phyloP scores from a whole-genome alignment of 2,797 vertebrate species.

The Micrastur ruficollis region DNA sequence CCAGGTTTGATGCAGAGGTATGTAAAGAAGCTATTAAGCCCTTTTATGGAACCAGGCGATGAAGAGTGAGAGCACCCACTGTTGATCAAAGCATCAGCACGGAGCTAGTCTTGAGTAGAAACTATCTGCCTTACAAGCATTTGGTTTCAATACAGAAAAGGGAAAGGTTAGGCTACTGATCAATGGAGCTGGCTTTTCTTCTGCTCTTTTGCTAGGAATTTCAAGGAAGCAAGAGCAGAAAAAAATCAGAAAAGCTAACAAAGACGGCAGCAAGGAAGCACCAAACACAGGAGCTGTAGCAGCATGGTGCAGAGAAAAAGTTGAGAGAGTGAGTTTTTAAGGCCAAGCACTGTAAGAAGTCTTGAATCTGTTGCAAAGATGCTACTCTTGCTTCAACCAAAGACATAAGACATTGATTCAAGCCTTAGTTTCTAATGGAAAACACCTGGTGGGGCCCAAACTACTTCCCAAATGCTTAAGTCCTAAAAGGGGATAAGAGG shows the following conservation, averaged over 20 bases:
- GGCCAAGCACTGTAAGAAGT: not conserved
- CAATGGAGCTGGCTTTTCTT: not conserved
- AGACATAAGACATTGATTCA: not conserved
- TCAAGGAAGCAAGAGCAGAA: not conserved
- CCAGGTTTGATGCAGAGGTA: not conserved
- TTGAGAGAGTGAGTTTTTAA: not conserved
- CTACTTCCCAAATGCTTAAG: not conserved
- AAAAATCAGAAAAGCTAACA: not conserved
- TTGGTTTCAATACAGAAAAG: not conserved
- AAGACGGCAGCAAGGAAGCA: not conserved
- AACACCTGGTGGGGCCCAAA: slow-evolving; percentile 3
- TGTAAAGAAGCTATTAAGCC: not conserved
- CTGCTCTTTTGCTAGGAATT: not conserved
- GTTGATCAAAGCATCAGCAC: not conserved
- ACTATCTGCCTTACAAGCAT: not conserved
- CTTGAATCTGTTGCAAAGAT: slow-evolving; percentile 33
- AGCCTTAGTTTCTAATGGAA: not conserved
- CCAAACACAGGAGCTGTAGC: not conserved
- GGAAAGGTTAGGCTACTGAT: not conserved
- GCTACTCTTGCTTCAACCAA: not conserved
- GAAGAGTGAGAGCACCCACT: not conserved
- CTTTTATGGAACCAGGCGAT: not conserved
- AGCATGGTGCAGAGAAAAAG: not conserved
- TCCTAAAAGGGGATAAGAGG: not conserved
- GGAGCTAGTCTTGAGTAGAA: not conserved